Conservation (phyloP, 2,797 vertebrate species). For the Siniperca scherzeri region DNA sequence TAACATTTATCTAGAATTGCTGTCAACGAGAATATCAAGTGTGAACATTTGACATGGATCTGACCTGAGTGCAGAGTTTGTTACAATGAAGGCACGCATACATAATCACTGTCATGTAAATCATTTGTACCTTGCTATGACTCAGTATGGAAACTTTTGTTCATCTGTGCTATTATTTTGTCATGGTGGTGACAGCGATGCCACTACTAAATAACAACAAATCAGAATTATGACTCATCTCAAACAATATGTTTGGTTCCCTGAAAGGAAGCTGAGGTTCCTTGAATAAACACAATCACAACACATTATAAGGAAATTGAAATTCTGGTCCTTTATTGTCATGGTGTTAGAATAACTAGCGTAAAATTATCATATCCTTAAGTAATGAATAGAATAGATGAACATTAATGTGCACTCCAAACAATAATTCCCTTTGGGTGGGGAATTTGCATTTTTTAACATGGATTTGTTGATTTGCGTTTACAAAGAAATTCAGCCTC, state of each 20-base stretch:
- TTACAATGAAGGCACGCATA: neutral
- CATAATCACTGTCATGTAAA: slow-evolving; percentile 17
- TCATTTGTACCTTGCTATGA: slow-evolving; percentile 9
- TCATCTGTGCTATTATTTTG: slow-evolving; percentile 31
- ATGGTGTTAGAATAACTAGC: slow-evolving; percentile 37
- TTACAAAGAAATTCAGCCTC: slow-evolving; percentile 2
- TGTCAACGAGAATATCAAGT: neutral
- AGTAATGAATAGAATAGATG: slow-evolving; percentile 61
- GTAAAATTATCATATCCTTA: slow-evolving; percentile 59
- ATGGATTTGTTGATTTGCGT: slow-evolving; percentile 47
- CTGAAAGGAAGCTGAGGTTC: slow-evolving; percentile 26
- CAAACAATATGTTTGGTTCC: slow-evolving; percentile 29
- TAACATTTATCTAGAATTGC: slow-evolving; percentile 5
- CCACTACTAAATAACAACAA: slow-evolving; percentile 25
- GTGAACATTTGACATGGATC: slow-evolving; percentile 1
- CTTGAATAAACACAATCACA: slow-evolving; percentile 38
- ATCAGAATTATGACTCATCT: slow-evolving; percentile 52
- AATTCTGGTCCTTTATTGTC: slow-evolving; percentile 57
- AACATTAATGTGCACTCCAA: slow-evolving; percentile 47
- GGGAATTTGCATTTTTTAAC: slow-evolving; percentile 53
- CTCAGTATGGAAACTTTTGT: slow-evolving; percentile 21
- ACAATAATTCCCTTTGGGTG: slow-evolving; percentile 37
- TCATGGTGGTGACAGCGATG: slow-evolving; percentile 20
- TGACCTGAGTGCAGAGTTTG: slow-evolving; percentile 18
- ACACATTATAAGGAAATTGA: slow-evolving; percentile 38